These are phyloP conservation scores for Monopis laevigella DNA, from an alignment of 2,888 invertebrate genomes.

Conservation along the genomic window DNA sequence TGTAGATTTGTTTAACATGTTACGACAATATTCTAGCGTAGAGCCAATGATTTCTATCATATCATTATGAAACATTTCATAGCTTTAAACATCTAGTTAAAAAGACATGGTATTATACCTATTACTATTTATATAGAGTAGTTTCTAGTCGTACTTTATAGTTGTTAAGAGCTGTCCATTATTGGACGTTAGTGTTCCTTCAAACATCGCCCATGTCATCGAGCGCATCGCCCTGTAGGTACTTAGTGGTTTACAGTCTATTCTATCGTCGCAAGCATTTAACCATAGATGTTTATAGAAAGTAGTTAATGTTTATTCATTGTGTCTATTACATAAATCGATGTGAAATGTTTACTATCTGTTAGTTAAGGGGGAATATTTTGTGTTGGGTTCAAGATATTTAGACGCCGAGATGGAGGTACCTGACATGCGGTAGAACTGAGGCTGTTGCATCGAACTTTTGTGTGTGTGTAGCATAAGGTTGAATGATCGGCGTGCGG, in stretches of 20 bases:
- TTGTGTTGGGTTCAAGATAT: slow-evolving; percentile 1
- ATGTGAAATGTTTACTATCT: slow-evolving; percentile 1
- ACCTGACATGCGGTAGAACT: slow-evolving; percentile 19
- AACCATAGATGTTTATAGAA: slow-evolving; percentile 7
- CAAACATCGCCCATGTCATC: neutral
- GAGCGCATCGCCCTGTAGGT: neutral
- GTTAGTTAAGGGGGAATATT: neutral
- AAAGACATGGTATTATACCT: slow-evolving; percentile 38
- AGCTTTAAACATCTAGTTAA: slow-evolving; percentile 49
- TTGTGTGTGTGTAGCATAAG: slow-evolving; percentile 5
- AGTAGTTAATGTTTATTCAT: slow-evolving; percentile 2
- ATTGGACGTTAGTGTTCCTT: slow-evolving; percentile 25
- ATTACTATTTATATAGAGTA: slow-evolving; percentile 27
- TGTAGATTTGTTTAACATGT: slow-evolving; percentile 3
- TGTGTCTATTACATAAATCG: slow-evolving; percentile 3
- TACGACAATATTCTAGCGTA: slow-evolving; percentile 10
- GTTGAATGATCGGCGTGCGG: slow-evolving; percentile 7
- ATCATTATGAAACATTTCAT: slow-evolving; percentile 60
- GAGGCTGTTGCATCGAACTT: slow-evolving; percentile 42
- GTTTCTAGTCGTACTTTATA: slow-evolving; percentile 34
- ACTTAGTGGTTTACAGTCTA: neutral
- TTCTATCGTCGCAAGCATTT: neutral
- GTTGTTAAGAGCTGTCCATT: slow-evolving; percentile 40
- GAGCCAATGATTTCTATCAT: slow-evolving; percentile 47
- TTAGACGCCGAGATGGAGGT: neutral